Conservation (phyloP, 2,113 vertebrate species). For the Amphiprion ocellaris region DNA sequence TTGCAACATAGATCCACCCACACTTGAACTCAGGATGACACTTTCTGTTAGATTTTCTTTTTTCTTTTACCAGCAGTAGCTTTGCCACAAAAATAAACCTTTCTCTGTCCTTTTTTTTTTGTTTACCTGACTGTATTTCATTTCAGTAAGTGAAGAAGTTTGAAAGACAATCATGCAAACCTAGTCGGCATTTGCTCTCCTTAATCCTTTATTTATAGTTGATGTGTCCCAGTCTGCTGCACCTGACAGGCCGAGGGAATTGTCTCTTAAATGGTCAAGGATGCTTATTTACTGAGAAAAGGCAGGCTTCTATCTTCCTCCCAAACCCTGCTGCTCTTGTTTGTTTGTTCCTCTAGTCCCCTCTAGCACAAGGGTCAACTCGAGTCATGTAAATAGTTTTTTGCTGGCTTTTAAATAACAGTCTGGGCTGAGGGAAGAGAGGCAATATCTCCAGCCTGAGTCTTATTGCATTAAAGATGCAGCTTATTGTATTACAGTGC, state of each 20-base stretch:
- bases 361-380: conserved; percentile 58
- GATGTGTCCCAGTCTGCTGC: conserved; percentile 8
- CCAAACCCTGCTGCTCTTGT: conserved; percentile 16
- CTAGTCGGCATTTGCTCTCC: neutral
- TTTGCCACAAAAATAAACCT: conserved; percentile 24
- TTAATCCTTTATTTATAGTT: conserved; percentile 22
- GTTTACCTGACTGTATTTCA: conserved; percentile 20
- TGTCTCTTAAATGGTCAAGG: conserved; percentile 34
- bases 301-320: conserved; percentile 23
- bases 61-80: conserved; percentile 4
- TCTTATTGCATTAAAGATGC: conserved; percentile 64
- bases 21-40: conserved; percentile 20
- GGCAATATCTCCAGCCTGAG: conserved; percentile 24
- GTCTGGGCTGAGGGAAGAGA: conserved; percentile 24
- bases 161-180: conserved; percentile 1
- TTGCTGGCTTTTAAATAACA: conserved; percentile 52
- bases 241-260: neutral
- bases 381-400: conserved; percentile 68
- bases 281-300: conserved; percentile 46
- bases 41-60: conserved; percentile 5
- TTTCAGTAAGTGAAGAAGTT: conserved; percentile 9
- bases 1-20: conserved; percentile 29
- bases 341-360: conserved; percentile 62
- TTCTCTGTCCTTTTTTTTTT: neutral
- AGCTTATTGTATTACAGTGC: conserved; percentile 60